Evolutionary conservation across 1,140 invertebrate species (phyloP).

Genomic region (Amphibalanus amphitrite): DNA sequence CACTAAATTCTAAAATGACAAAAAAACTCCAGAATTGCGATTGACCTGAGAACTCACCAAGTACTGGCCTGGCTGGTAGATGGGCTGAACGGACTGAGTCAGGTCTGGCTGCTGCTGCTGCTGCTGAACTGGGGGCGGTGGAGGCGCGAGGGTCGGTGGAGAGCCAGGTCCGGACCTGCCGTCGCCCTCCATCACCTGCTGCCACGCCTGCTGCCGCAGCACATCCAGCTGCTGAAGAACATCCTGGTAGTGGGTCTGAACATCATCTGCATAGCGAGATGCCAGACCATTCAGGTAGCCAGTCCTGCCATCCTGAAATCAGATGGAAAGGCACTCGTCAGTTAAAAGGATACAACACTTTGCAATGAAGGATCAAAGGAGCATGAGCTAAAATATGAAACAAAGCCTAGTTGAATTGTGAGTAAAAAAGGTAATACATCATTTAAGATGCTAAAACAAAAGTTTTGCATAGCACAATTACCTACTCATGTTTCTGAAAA

Average conservation of each 20-base stretch:
- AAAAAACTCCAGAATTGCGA: too few relatives aligned
- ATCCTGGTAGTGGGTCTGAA: conserved; percentile 73
- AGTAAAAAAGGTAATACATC: too few relatives aligned
- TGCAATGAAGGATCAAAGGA: too few relatives aligned
- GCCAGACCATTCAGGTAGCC: conserved; percentile 74
- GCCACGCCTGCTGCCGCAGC: conserved; percentile 55
- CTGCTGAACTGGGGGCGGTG: neutral
- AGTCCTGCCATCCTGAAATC: conserved; percentile 60
- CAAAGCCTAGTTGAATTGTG: too few relatives aligned
- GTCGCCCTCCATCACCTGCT: conserved; percentile 35
- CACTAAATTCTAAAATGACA: too few relatives aligned
- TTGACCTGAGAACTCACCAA: neutral
- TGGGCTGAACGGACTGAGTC: neutral
- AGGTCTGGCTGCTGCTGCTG: neutral
- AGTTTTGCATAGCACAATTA: too few relatives aligned
- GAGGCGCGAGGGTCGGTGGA: neutral
- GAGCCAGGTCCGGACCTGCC: too few relatives aligned
- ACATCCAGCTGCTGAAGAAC: conserved; percentile 73
- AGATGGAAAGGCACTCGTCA: neutral
- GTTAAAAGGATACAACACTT: too few relatives aligned
- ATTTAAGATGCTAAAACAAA: too few relatives aligned
- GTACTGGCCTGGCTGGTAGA: neutral
- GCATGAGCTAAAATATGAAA: too few relatives aligned
- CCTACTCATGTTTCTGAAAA: too few relatives aligned
- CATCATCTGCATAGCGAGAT: conserved; percentile 67